A percentile compares a stretch with the other conserved stretches of the same genome.
These are phyloP conservation scores for Limonius californicus DNA, from an alignment of 1,140 invertebrate species.

Conservation along the genomic window DNA sequence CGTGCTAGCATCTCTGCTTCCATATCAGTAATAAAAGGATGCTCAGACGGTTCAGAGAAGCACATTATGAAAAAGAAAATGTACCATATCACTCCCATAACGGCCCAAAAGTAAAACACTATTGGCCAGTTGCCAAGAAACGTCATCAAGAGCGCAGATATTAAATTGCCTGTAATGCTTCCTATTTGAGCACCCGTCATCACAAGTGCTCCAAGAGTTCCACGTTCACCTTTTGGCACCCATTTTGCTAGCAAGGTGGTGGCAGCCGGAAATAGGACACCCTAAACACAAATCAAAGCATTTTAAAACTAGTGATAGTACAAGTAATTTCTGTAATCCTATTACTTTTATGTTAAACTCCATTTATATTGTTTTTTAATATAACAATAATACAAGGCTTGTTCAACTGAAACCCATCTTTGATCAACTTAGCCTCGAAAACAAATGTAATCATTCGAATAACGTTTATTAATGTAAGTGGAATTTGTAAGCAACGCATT, in stretches of 20 bases:
- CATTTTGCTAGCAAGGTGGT: conserved; percentile 13
- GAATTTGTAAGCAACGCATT: too few species aligned
- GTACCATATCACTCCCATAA: conserved; percentile 68
- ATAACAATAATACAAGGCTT: too few species aligned
- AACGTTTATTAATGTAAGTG: too few species aligned
- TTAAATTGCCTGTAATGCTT: conserved; percentile 69
- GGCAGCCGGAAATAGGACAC: neutral
- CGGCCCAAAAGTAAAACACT: conserved; percentile 82
- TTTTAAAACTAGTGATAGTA: too few species aligned
- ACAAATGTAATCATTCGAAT: too few species aligned
- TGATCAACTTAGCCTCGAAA: too few species aligned
- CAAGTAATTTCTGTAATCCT: too few species aligned
- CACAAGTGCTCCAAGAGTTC: neutral
- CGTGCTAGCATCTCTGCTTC: conserved; percentile 73
- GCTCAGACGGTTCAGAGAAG: conserved; percentile 72
- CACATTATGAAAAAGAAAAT: conserved; percentile 64
- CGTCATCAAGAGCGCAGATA: conserved; percentile 67
- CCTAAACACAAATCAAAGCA: conserved; percentile 2
- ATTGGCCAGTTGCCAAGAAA: conserved; percentile 66
- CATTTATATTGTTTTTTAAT: too few species aligned
- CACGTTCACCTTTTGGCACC: conserved; percentile 15
- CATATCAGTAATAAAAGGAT: conserved; percentile 77
- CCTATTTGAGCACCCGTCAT: conserved; percentile 23
- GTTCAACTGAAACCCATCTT: too few species aligned
- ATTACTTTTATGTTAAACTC: too few species aligned